Conservation (phyloP, 2,888 invertebrate species). For the Tridacna crocea region DNA sequence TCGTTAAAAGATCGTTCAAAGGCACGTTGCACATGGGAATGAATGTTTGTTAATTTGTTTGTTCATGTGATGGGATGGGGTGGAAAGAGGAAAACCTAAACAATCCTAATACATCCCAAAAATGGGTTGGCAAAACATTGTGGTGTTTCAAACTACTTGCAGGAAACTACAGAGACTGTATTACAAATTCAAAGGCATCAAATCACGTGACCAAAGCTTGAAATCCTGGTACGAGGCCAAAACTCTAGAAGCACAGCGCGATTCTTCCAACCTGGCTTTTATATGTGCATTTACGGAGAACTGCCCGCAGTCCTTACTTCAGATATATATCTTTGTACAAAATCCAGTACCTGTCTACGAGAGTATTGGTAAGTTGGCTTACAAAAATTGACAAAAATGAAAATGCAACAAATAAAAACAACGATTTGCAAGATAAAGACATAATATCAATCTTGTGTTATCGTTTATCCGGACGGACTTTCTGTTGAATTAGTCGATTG, state of each 20-base stretch:
- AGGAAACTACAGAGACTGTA: slow-evolving; percentile 3
- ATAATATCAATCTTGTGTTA: too few relatives aligned
- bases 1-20: too few relatives aligned
- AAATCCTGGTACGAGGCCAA: slow-evolving; percentile 12
- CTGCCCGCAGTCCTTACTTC: slow-evolving; percentile 3
- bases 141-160: not conserved
- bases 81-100: too few relatives aligned
- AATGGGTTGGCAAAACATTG: too few relatives aligned
- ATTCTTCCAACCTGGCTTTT: slow-evolving; percentile 13
- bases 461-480: too few relatives aligned
- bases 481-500: too few relatives aligned
- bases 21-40: too few relatives aligned
- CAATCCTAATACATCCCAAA: too few relatives aligned
- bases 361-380: slow-evolving; percentile 4
- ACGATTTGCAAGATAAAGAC: too few relatives aligned
- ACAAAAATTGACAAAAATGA: not conserved
- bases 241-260: slow-evolving; percentile 13
- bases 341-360: slow-evolving; percentile 10
- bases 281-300: slow-evolving; percentile 21
- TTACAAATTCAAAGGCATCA: not conserved
- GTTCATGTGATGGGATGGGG: too few relatives aligned
- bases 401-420: too few relatives aligned
- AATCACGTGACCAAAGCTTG: not conserved
- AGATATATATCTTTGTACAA: slow-evolving; percentile 11
- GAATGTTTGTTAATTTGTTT: too few relatives aligned